Evolutionary conservation across 1,140 invertebrate species (phyloP).

Genomic region (Lysiphlebus fabarum): DNA sequence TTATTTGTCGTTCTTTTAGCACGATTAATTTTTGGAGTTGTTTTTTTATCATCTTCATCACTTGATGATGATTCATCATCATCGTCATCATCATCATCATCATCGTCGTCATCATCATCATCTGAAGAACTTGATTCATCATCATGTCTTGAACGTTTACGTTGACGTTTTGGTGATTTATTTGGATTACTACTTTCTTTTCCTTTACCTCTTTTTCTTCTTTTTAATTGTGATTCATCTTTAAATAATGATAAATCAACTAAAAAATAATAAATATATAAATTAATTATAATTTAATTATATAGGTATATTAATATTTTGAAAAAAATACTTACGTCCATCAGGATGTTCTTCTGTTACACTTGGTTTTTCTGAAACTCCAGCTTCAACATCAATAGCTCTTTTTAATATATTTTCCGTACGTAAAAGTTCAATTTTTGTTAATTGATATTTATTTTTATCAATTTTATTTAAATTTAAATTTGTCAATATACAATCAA

Average conservation of each 20-base stretch:
- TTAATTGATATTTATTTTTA: conserved; percentile 70
- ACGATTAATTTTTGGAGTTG: conserved; percentile 33
- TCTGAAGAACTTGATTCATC: conserved; percentile 30
- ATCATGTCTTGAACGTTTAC: conserved; percentile 40
- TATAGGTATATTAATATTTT: no score
- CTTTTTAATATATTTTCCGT: conserved; percentile 81
- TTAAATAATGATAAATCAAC: conserved; percentile 77
- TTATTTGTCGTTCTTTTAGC: conserved; percentile 42
- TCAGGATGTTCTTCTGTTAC: conserved; percentile 83
- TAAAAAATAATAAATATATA: conserved; percentile 45
- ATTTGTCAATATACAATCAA: conserved; percentile 85
- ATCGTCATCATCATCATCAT: conserved; percentile 31
- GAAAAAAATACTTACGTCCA: conserved; percentile 66
- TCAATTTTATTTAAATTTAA: conserved; percentile 72
- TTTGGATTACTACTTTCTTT: conserved; percentile 20
- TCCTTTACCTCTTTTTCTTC: conserved; percentile 49
- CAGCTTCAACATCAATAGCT: conserved; percentile 79
- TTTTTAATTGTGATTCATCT: conserved; percentile 75
- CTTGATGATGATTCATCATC: conserved; percentile 30
- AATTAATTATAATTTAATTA: no score
- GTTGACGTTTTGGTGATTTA: conserved; percentile 43
- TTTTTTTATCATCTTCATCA: conserved; percentile 35
- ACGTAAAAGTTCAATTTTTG: conserved; percentile 68
- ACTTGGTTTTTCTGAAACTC: conserved; percentile 61
- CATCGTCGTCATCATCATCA: conserved; percentile 27